Percentiles rank a stretch among this genome's conserved stretches.
phyloP scores from a whole-genome alignment of 2,888 invertebrate genomes.

The Trimorus sp. region DNA sequence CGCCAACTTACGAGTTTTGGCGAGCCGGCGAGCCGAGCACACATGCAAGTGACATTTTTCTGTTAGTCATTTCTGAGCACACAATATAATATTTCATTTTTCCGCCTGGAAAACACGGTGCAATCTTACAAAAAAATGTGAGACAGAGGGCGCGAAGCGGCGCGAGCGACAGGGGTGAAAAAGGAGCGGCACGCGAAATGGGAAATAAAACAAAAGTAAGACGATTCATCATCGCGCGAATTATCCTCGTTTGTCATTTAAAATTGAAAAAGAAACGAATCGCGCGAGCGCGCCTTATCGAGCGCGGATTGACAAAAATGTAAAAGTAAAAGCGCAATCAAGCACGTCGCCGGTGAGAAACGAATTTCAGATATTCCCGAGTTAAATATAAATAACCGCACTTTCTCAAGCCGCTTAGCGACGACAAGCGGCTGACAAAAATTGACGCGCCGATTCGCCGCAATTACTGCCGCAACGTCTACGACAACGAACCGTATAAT shows the following conservation, averaged over 20 bases:
- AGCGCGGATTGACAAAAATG: constrained; percentile 50
- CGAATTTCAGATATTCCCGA: constrained; percentile 49
- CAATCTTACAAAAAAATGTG: constrained; percentile 52
- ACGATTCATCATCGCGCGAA: constrained; percentile 55
- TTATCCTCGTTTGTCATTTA: constrained; percentile 65
- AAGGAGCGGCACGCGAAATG: constrained; percentile 19
- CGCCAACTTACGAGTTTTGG: constrained; percentile 65
- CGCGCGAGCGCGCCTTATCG: constrained; percentile 27
- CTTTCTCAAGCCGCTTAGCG: constrained; percentile 33
- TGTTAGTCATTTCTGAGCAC: constrained; percentile 63
- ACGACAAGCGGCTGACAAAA: constrained; percentile 22
- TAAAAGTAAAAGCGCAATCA: constrained; percentile 51
- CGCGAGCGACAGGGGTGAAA: constrained; percentile 28
- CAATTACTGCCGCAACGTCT: no score
- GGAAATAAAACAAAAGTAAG: constrained; percentile 49
- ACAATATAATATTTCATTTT: constrained; percentile 66
- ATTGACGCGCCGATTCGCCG: constrained; percentile 12
- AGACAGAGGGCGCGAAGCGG: constrained; percentile 21
- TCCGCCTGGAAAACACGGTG: constrained; percentile 55
- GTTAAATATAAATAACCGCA: constrained; percentile 36
- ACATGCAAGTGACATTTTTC: constrained; percentile 66
- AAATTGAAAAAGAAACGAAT: constrained; percentile 57
- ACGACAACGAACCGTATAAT: background rate
- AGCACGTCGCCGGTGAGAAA: constrained; percentile 39
- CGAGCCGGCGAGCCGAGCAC: constrained; percentile 51